phyloP scores from a whole-genome alignment of 2,113 vertebrate genomes.

The Amazona guildingii region DNA sequence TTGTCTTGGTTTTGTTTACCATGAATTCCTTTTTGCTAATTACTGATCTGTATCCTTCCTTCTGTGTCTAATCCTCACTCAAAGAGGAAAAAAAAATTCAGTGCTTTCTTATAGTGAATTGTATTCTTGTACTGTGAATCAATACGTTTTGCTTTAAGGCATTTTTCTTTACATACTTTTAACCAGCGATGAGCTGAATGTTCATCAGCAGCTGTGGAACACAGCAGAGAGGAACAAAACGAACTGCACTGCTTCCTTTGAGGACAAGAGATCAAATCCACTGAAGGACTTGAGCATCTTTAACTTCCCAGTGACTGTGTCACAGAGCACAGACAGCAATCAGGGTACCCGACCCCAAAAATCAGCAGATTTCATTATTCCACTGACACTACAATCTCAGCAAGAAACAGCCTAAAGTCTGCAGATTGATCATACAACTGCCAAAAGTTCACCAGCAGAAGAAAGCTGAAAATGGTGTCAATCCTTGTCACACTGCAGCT shows the following conservation, averaged over 20 bases:
- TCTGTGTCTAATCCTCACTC: background rate
- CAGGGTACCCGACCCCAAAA: background rate
- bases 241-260: background rate
- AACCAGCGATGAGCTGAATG: background rate
- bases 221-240: background rate
- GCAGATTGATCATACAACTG: background rate
- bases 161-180: background rate
- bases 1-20: background rate
- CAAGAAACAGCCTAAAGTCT: background rate
- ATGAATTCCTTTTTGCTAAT: background rate
- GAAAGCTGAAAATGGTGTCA: rapidly evolving
- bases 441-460: background rate
- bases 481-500: background rate
- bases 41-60: background rate
- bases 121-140: background rate
- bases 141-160: background rate
- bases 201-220: background rate
- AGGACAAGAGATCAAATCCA: background rate
- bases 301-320: background rate
- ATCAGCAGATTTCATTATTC: background rate
- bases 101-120: background rate
- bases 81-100: background rate
- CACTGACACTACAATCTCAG: background rate
- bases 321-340: background rate
- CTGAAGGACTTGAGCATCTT: background rate